Evolutionary conservation across 1,140 invertebrate genomes (phyloP).

Genomic region (Xylocopa sonorina): DNA sequence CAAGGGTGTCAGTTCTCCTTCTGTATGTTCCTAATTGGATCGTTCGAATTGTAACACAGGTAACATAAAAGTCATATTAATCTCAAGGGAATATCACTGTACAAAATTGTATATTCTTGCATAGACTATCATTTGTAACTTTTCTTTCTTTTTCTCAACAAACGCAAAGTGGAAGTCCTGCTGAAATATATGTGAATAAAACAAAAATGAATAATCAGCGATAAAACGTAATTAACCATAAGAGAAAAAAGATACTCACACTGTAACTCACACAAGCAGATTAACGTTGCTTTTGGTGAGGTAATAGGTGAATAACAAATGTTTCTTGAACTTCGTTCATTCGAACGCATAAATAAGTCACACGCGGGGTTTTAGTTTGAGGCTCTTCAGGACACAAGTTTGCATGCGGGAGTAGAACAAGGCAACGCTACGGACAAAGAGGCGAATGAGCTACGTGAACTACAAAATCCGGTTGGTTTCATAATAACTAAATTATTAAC

Average conservation of each 20-base stretch:
- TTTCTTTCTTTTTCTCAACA: background rate
- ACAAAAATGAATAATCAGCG: too few relatives aligned
- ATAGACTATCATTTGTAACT: background rate
- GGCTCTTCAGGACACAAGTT: constrained; percentile 77
- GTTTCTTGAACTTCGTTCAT: constrained; percentile 31
- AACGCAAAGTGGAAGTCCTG: background rate
- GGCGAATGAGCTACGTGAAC: constrained; percentile 78
- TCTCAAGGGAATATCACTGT: background rate
- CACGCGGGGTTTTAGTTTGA: constrained; percentile 81
- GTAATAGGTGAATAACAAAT: constrained; percentile 40
- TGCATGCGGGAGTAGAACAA: constrained; percentile 79
- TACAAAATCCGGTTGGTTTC: constrained; percentile 79
- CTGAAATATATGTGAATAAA: background rate
- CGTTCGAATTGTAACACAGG: background rate
- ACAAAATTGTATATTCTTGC: background rate
- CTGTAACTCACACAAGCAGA: constrained; percentile 30
- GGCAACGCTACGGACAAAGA: constrained; percentile 74
- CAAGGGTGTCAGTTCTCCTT: constrained; percentile 30
- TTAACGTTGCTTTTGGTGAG: constrained; percentile 55
- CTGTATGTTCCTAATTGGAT: background rate
- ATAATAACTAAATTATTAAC: constrained; percentile 67
- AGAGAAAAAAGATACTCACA: background rate
- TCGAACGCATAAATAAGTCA: constrained; percentile 59
- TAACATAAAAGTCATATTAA: background rate
- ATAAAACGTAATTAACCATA: constrained; percentile 25